Percentiles rank a stretch among this genome's conserved stretches.
Evolutionary conservation across 2,888 invertebrate species (phyloP).

Genomic region (Odontomyia ornata): DNA sequence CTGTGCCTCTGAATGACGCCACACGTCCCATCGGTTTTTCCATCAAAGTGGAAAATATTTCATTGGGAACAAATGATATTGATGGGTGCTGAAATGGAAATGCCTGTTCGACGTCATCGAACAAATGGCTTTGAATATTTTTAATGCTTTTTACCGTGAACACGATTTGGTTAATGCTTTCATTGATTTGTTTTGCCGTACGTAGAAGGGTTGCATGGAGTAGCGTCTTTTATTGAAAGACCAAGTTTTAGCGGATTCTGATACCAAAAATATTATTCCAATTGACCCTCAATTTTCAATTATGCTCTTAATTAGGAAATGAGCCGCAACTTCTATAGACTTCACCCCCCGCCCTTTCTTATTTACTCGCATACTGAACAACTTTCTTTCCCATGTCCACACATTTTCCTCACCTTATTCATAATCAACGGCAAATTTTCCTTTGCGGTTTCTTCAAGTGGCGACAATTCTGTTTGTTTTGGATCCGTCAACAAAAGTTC

Average conservation of each 20-base stretch:
- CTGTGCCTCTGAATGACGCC: constrained; percentile 29
- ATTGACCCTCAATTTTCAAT: too few species aligned
- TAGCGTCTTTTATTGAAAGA: too few species aligned
- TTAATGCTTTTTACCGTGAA: not conserved
- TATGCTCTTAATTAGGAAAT: too few species aligned
- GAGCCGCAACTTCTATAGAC: too few species aligned
- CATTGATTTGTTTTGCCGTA: not conserved
- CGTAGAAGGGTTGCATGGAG: too few species aligned
- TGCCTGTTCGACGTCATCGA: constrained; percentile 29
- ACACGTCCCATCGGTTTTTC: not conserved
- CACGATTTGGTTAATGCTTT: not conserved
- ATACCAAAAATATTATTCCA: too few species aligned
- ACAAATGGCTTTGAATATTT: constrained; percentile 21
- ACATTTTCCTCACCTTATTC: too few species aligned
- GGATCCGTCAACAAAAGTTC: constrained; percentile 8
- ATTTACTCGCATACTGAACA: too few species aligned
- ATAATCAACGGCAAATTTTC: not conserved
- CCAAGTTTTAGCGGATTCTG: too few species aligned
- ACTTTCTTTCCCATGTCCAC: too few species aligned
- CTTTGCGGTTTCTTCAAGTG: constrained; percentile 7
- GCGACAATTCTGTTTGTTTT: constrained; percentile 36
- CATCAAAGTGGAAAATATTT: constrained; percentile 11
- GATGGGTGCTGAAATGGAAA: constrained; percentile 20
- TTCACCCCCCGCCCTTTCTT: too few species aligned
- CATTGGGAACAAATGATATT: constrained; percentile 27